Conservation (phyloP, 2,888 invertebrate genomes). For the Trissolcus japonicus region DNA sequence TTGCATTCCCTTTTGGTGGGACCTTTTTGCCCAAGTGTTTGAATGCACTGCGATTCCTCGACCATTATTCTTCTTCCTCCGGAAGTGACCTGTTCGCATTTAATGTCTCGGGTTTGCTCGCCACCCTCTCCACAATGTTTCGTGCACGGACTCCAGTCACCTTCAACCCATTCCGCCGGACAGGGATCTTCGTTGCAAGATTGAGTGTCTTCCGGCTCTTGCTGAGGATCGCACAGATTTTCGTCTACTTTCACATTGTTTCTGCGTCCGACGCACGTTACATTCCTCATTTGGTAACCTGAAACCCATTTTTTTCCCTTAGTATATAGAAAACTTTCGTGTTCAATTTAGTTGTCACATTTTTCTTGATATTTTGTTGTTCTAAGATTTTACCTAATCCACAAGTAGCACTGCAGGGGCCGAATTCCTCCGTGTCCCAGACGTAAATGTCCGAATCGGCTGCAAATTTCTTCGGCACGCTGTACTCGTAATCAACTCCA, state of each 20-base stretch:
- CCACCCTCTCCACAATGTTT: slow-evolving; percentile 89
- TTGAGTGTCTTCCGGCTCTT: slow-evolving; percentile 84
- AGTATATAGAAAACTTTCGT: no score
- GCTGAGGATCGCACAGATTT: slow-evolving; percentile 86
- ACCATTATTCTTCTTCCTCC: slow-evolving; percentile 85
- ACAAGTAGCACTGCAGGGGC: slow-evolving; percentile 89
- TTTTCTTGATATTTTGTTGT: neutral
- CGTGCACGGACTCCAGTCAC: slow-evolving; percentile 89
- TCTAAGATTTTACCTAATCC: slow-evolving; percentile 85
- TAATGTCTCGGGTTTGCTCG: slow-evolving; percentile 82
- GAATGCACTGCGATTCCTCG: slow-evolving; percentile 85
- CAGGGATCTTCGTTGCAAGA: slow-evolving; percentile 87
- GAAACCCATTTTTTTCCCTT: neutral
- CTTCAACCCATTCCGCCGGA: slow-evolving; percentile 87
- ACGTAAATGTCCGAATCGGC: slow-evolving; percentile 86
- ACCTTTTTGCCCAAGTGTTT: slow-evolving; percentile 83
- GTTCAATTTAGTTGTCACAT: neutral
- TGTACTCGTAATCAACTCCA: slow-evolving; percentile 93
- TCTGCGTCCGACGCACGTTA: slow-evolving; percentile 87
- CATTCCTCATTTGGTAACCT: slow-evolving; percentile 87
- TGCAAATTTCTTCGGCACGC: slow-evolving; percentile 85
- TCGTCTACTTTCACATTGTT: slow-evolving; percentile 85
- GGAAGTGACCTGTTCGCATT: slow-evolving; percentile 87
- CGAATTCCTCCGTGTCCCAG: slow-evolving; percentile 89
- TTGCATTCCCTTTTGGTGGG: slow-evolving; percentile 85